Conservation (phyloP, 2,113 vertebrate species). For the Periophthalmus modestus region DNA sequence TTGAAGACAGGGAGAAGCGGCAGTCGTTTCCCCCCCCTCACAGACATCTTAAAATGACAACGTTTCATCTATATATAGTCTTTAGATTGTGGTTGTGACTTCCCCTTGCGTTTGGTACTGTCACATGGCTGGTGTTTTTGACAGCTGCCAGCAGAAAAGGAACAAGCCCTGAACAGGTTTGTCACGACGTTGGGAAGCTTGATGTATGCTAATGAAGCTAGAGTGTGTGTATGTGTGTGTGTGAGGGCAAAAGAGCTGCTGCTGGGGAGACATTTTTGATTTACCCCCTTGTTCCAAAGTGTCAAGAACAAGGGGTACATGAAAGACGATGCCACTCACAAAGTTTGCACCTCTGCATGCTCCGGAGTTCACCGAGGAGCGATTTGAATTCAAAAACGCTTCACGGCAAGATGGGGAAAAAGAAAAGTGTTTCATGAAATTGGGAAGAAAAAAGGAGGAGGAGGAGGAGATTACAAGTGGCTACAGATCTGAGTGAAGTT, state of each 20-base stretch:
- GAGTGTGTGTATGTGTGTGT: conserved; percentile 24
- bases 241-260: conserved; percentile 40
- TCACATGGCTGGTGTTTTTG: conserved; percentile 72
- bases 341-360: conserved; percentile 67
- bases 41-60: conserved; percentile 76
- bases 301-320: conserved; percentile 74
- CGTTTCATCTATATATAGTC: conserved; percentile 83
- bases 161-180: conserved; percentile 75
- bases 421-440: conserved; percentile 41
- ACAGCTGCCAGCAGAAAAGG: conserved; percentile 80
- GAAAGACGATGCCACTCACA: conserved; percentile 69
- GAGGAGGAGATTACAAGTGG: conserved; percentile 55
- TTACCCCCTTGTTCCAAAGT: conserved; percentile 55
- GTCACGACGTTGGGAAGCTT: conserved; percentile 71
- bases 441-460: conserved; percentile 18
- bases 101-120: conserved; percentile 59
- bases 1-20: conserved; percentile 62
- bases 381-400: conserved; percentile 62
- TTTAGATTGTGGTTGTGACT: conserved; percentile 76
- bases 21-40: conserved; percentile 49
- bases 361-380: conserved; percentile 59
- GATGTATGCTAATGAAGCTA: conserved; percentile 79
- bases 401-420: conserved; percentile 38
- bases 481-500: conserved; percentile 58
- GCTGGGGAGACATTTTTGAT: conserved; percentile 62